A percentile compares a stretch with the other conserved stretches of the same genome.
phyloP scores from a whole-genome alignment of 2,797 vertebrate genomes.

The Sus cebifrons region DNA sequence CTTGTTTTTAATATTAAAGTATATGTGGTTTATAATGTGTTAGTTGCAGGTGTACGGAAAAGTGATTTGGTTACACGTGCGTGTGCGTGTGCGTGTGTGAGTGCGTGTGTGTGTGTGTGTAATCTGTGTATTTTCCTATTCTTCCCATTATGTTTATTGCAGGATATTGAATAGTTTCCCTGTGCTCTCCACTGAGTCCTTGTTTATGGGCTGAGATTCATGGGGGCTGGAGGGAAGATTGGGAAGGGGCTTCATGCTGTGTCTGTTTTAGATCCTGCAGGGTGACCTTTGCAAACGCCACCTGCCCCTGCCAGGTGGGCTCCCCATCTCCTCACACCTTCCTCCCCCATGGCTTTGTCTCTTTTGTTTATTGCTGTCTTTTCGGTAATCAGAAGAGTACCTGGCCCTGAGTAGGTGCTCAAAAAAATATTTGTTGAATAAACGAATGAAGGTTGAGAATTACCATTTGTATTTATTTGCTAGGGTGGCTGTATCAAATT shows the following conservation, averaged over 20 bases:
- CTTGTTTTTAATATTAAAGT: too few species aligned
- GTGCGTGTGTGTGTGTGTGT: too few species aligned
- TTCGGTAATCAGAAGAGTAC: neutral
- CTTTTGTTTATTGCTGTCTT: neutral
- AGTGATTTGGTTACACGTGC: too few species aligned
- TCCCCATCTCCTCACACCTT: too few species aligned
- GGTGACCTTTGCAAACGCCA: neutral
- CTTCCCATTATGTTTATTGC: too few species aligned
- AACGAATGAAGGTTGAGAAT: neutral
- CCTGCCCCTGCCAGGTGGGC: neutral
- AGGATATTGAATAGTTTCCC: too few species aligned
- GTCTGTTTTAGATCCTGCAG: neutral
- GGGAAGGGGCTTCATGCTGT: neutral
- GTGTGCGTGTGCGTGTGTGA: too few species aligned
- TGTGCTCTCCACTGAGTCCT: too few species aligned
- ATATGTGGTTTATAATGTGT: too few species aligned
- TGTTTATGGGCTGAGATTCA: neutral
- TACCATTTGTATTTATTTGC: neutral
- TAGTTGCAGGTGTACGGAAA: too few species aligned
- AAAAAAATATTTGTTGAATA: neutral
- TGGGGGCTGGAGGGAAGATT: neutral
- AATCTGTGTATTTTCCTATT: too few species aligned
- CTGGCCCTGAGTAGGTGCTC: neutral
- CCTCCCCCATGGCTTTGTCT: neutral
- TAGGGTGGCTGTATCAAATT: neutral